Evolutionary conservation across 2,888 invertebrate species (phyloP), one percentile per base, ranked within the genome.

Genomic region (Spialia ferax): DNA sequence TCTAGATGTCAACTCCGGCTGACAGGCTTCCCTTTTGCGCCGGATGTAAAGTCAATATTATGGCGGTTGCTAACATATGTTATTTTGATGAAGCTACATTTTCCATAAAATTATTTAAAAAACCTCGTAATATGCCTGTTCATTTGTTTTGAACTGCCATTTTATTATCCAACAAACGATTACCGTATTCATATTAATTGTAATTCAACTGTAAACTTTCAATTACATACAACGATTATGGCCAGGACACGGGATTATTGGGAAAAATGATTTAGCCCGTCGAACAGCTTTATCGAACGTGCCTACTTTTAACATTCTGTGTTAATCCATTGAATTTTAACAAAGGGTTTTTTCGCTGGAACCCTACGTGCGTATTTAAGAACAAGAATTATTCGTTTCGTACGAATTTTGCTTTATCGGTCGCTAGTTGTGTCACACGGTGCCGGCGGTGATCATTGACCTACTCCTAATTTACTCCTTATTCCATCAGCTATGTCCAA

Each of bases 161-260:
- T 55, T 55, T 18, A 55, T 18, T 29, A 29, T 60, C 29, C 45
- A 60, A 20, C 60, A 60, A 60, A 29, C 48, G 38, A 60, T 60
- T 59, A 15, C n/a, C 10, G n/a, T 26, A 59, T 45, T 60, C 45
- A 20, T 5, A 20, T 48, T 48, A 18, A n/a, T n/a, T n/a, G n/a
- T n/a, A n/a, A 29, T 60, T 59, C 48, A 48, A 60, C 45, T 48
- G 60, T 29, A 60, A 60, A 48, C 45, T 60, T 60, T 60, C 45
- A 59, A 59, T 59, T 42, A 59, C 45, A 60, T 15, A 38, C 45
- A 26, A 29, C 60, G 60, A 48, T 60, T 60, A 60, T 45, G 3
- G 18, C 48, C 60, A 15, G 42, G 18, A 59, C 18, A 26, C 42
- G 60, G 59, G 60, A 60, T 48, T 60, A 60, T 48, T 59, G 59